phyloP scores from a whole-genome alignment of 2,113 vertebrate species.

The Antennarius striatus region DNA sequence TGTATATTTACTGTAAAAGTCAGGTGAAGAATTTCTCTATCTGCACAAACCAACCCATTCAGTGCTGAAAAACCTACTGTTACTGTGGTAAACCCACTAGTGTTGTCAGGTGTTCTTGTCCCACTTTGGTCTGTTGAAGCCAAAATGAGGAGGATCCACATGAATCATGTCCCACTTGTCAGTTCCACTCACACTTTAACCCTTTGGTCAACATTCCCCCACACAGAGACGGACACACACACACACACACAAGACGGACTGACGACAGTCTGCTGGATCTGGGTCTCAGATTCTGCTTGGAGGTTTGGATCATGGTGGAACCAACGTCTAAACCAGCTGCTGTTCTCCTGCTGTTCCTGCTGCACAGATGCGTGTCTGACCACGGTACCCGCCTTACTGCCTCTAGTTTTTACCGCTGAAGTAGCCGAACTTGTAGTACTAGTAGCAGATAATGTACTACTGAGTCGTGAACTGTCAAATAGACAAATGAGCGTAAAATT shows the following conservation, averaged over 20 bases:
- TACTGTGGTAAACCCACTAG: too few relatives aligned
- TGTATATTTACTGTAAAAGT: too few relatives aligned
- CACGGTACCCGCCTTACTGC: conserved; percentile 31
- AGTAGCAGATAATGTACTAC: too few relatives aligned
- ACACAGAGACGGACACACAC: background rate
- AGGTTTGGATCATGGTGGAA: conserved; percentile 50
- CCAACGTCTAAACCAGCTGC: background rate
- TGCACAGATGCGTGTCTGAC: conserved; percentile 49
- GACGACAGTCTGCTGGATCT: conserved; percentile 19
- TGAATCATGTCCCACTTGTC: conserved; percentile 25
- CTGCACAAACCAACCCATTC: too few relatives aligned
- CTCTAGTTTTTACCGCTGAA: too few relatives aligned
- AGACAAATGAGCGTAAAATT: too few relatives aligned
- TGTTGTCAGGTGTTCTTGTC: too few relatives aligned
- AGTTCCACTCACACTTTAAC: conserved; percentile 55
- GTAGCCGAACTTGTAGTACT: too few relatives aligned
- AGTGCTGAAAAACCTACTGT: too few relatives aligned
- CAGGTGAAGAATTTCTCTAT: too few relatives aligned
- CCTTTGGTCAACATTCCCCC: conserved; percentile 41
- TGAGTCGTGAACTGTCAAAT: too few relatives aligned
- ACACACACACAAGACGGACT: background rate
- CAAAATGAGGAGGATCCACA: conserved; percentile 26
- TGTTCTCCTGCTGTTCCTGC: conserved; percentile 54
- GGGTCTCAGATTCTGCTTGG: conserved; percentile 33
- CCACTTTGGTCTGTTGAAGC: background rate